Conservation (phyloP, 2,888 invertebrate species). For the Hyposoter didymator region DNA sequence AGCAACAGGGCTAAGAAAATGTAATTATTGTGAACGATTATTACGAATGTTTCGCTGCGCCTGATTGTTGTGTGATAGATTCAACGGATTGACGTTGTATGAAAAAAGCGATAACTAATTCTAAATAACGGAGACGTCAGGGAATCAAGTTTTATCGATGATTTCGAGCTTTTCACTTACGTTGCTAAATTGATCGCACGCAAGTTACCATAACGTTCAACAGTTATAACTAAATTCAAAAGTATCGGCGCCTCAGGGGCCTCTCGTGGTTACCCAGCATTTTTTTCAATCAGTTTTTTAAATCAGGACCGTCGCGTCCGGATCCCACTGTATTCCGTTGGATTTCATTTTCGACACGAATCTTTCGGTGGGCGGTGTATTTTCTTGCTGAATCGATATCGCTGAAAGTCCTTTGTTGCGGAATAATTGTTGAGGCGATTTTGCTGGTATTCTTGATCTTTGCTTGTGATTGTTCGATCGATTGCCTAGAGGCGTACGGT, state of each 20-base stretch:
- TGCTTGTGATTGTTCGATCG: conserved; percentile 77
- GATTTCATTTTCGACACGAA: conserved; percentile 71
- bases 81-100: neutral
- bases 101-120: neutral
- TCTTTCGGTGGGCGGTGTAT: conserved; percentile 76
- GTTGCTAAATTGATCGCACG: neutral
- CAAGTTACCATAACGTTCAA: too few relatives aligned
- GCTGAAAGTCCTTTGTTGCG: conserved; percentile 70
- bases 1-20: neutral
- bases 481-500: conserved; percentile 79
- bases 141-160: neutral
- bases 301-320: conserved; percentile 78
- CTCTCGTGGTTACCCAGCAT: neutral
- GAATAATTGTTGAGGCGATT: conserved; percentile 74
- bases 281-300: conserved; percentile 60
- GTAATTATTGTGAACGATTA: too few relatives aligned
- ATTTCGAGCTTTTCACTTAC: neutral
- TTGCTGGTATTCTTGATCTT: conserved; percentile 61
- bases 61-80: neutral
- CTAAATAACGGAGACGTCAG: neutral
- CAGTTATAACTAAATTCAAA: neutral
- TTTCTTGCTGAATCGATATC: conserved; percentile 75
- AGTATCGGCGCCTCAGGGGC: neutral
- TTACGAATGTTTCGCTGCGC: neutral
- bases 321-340: conserved; percentile 77